Base-by-base conservation (phyloP, 2,888 invertebrate genomes). In the Cosmorhoe ocellata region DNA sequence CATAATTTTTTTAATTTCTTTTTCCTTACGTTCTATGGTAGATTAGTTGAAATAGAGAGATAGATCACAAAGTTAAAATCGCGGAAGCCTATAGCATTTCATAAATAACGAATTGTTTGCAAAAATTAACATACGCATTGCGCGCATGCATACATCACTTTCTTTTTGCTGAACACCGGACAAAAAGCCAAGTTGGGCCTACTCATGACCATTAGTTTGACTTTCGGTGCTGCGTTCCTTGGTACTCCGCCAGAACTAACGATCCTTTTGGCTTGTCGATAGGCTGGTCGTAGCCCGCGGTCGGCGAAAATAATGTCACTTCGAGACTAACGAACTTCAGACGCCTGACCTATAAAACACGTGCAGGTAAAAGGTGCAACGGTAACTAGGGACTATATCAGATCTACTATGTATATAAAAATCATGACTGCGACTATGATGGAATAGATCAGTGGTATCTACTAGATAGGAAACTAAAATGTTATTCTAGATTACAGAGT, bases 231-330 rank as follows among this genome's bases (percentile, higher is more conserved):
- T 77, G 81, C 90, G 88, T 90, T 88, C 89, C 76, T 90, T 90
- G 89, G 89, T 88, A 86, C 87, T 75, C 74, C 69, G 89, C 90
- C 90, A 90, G 86, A 89, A 88, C 78, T 79, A 76, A 79, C 81
- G 82, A 84, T 85, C 87, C 87, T 88, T 87, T 89, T 90, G 89
- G 89, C 89, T 81, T 85, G 82, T 86, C 81, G 85, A 84, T 85
- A 81, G 76, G 75, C 74, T 76, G 77, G 75, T 81, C 74, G 75
- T 75, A 77, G 79, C 79, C 76, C 81, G 43, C 74, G 76, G 82
- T 50, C 50, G 79, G 79, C 78, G 75, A 84, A 84, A 88, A 85
- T 89, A 88, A 89, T 87, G 87, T 86, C 86, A 84, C 81, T 87
- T 82, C 81, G 82, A 89, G 89, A 89, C 80, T 87, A 88, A 89